These are phyloP conservation scores for Lissonota sp. DNA, from an alignment of 2,888 invertebrate genomes.

Conservation along the genomic window DNA sequence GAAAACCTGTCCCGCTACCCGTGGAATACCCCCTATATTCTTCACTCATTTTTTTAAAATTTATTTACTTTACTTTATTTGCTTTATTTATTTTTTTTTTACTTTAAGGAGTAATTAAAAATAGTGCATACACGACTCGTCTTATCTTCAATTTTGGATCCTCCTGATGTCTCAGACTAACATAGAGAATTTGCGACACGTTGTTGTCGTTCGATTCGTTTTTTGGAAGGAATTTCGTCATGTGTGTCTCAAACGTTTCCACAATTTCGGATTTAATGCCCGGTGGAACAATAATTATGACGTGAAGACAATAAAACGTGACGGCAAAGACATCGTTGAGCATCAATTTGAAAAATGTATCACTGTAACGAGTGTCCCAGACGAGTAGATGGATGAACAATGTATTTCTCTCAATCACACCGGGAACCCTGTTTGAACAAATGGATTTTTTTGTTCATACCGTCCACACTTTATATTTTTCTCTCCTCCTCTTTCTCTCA, in stretches of 20 bases:
- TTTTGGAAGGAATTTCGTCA: conserved; percentile 76
- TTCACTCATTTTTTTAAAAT: background rate
- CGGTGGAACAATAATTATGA: conserved; percentile 85
- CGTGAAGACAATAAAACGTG: conserved; percentile 84
- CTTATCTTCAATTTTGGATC: conserved; percentile 69
- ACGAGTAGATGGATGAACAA: conserved; percentile 87
- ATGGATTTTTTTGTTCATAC: background rate
- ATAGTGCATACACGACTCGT: conserved; percentile 71
- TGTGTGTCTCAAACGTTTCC: conserved; percentile 77
- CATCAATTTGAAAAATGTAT: conserved; percentile 80
- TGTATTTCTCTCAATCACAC: conserved; percentile 85
- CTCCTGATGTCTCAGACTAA: conserved; percentile 74
- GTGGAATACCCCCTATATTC: too few relatives aligned
- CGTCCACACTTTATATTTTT: too few relatives aligned
- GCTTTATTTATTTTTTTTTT: background rate
- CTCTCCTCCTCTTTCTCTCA: too few relatives aligned
- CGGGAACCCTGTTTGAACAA: conserved; percentile 80
- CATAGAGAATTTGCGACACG: conserved; percentile 79
- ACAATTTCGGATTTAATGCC: conserved; percentile 80
- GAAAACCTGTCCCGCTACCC: too few relatives aligned
- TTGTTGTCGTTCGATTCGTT: conserved; percentile 64
- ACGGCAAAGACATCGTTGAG: conserved; percentile 85
- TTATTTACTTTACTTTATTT: background rate
- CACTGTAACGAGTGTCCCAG: conserved; percentile 84
- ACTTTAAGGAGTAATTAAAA: background rate